Base-by-base conservation (phyloP, 2,797 vertebrate species). In the Sciurus vulgaris region DNA sequence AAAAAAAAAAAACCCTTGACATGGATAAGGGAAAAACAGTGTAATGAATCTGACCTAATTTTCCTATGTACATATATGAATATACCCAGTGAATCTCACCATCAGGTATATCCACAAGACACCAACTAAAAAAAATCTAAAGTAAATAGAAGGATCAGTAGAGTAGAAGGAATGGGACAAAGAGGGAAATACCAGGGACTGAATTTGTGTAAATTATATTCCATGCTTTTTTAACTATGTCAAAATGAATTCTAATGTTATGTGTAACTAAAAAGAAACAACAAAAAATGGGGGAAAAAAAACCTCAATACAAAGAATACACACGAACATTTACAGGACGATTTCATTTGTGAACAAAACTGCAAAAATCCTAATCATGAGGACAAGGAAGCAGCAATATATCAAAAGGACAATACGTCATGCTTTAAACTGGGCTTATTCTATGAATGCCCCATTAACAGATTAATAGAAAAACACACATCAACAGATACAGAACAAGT, bases 311-410 rank as follows among this genome's bases (percentile, higher is more conserved):
- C 38, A 92, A 38, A 38, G 20, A 70, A 33, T 33, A 67, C 63
- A 63, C 28, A 67, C 30, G n/a, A 67, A 93, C 69, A 41, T 78
- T 5, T 85, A 65, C 38, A 61, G 44, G 33, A 20, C 63, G 35
- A 72, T 77, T 24, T 92, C 51, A 76, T 69, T 89, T n/a, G 41
- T 63, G 14, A 78, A 63, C 81, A 85, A 91, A 86, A 63, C 73
- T 59, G 13, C 13, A 59, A 88, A 92, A 61, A 77, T 77, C 33
- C 56, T 56, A 85, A 90, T 70, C 74, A 94, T 47, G 47, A 67
- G 56, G 33, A 65, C 79, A 85, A 44, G 33, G 47, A 82, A 74
- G 22, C 51, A 65, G 41, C 2, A 78, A 72, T 70, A 95, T 22
- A 63, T 44, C 70, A 63, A 77, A 78, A 65, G 54, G 65, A 84